Evolutionary conservation across 2,797 vertebrate genomes (phyloP), one percentile per base, ranked within the genome.

Genomic region (Brachymystax lenok): DNA sequence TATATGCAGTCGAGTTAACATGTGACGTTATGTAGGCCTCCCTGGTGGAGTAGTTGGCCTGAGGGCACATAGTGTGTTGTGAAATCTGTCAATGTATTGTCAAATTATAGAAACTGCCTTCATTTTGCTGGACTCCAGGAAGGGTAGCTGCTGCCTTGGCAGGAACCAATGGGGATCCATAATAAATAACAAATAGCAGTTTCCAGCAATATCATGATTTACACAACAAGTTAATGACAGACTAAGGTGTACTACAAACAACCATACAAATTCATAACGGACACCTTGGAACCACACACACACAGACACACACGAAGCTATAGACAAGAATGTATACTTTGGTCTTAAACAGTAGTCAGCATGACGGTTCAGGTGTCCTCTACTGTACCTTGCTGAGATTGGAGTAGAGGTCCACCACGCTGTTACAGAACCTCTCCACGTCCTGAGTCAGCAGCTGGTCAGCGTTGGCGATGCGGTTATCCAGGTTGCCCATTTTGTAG

Each of bases 401-500:
- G 71, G 98, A 99, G 90, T 99, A 99, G 13, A 99, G 94, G 76
- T 99, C 98, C 84, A 99, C 98, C 81, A 99, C 97, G 78, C 97
- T 99, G 92, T 99, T 98, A 91, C 98, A 99, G 94, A 99, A 99
- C 77, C 91, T 98, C 90, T 99, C 98, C 84, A 99, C 98, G 69
- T 99, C 98, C 88, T 99, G 98, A 2, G 98, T 99, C 59, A 99
- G 95, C 7, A 99, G 94, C 88, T 99, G 98, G 92, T 99, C 98
- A 67, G 97, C 95, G 75, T 99, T 99, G 64, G 97, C 96, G 88
- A 99, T 99, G 84, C 98, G 96, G 90, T 98, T 99, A 92, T 99
- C 98, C 90, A 99, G 88, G 91, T 99, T 99, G 76, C 98, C 98
- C 98, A 99, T 99, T 94, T 99, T 99, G 92, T 99, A 99, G 85